These are phyloP conservation scores for Calyptomena viridis DNA, from an alignment of 2,113 vertebrate genomes.

Conservation along the genomic window DNA sequence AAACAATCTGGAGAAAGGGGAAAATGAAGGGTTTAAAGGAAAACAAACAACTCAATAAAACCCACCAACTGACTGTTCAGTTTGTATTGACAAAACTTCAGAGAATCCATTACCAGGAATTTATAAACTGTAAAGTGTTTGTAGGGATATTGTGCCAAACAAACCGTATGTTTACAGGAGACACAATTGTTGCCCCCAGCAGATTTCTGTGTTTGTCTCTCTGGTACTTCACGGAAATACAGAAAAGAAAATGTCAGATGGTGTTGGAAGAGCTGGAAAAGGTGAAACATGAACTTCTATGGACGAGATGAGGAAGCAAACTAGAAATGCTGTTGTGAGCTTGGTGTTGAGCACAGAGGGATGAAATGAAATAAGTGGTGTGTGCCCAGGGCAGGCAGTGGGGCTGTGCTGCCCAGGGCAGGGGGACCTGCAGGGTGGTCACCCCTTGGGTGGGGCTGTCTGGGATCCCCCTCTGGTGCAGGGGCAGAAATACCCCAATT, in stretches of 20 bases:
- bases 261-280: background rate
- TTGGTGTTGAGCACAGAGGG: background rate
- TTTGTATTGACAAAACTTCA: background rate
- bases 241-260: background rate
- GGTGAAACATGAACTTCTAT: background rate
- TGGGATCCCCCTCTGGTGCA: fast-evolving
- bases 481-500: background rate
- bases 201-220: background rate
- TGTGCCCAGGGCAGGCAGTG: background rate
- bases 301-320: background rate
- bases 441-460: no score
- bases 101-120: background rate
- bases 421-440: no score
- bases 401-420: background rate
- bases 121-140: background rate
- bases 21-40: background rate
- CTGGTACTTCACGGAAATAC: background rate
- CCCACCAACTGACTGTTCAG: background rate
- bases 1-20: background rate
- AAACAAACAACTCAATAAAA: background rate
- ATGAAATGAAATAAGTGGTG: no score
- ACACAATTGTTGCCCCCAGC: background rate
- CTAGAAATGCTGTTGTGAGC: background rate
- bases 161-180: background rate
- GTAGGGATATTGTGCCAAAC: background rate